Conservation (phyloP, 2,113 vertebrate genomes). For the Piprites chloris region DNA sequence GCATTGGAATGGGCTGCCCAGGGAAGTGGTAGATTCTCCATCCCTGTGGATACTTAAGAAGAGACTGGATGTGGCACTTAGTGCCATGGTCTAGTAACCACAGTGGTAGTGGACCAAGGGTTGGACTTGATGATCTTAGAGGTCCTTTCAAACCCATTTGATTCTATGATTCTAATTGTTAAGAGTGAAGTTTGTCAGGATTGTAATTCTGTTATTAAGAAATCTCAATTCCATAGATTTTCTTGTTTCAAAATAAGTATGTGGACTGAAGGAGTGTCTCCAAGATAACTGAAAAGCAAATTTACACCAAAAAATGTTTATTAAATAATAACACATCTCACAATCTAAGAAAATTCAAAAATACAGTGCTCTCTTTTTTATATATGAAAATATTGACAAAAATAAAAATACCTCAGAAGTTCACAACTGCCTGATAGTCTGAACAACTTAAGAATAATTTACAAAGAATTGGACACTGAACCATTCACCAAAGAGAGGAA, state of each 20-base stretch:
- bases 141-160: no score
- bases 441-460: not conserved
- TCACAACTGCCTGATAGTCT: not conserved
- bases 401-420: not conserved
- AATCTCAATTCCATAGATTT: not conserved
- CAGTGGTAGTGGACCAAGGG: no score
- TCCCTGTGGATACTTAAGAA: no score
- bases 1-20: no score
- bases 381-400: not conserved
- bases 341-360: not conserved
- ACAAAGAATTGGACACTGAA: not conserved
- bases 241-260: not conserved
- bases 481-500: not conserved
- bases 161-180: no score
- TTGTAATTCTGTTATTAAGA: not conserved
- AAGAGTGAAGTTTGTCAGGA: not conserved
- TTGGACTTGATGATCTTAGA: no score
- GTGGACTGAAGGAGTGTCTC: not conserved
- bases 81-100: no score
- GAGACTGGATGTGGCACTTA: no score
- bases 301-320: not conserved
- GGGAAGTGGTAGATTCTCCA: no score
- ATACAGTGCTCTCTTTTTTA: fast-evolving
- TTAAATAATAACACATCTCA: not conserved
- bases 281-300: not conserved